phyloP scores from a whole-genome alignment of 1,140 invertebrate genomes.

The Telenomus remus region DNA sequence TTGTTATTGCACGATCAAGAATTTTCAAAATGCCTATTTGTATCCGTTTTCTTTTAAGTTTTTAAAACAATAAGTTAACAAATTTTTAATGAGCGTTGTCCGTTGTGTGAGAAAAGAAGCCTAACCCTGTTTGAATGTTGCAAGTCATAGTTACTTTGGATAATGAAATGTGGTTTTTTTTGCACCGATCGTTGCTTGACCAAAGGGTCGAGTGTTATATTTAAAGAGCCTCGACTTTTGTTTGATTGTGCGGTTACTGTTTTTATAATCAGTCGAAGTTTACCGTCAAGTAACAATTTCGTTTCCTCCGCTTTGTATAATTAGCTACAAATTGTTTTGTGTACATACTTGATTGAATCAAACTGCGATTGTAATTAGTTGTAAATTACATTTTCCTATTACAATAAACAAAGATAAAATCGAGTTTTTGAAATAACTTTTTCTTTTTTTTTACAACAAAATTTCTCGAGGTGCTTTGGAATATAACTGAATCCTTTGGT shows the following conservation, averaged over 20 bases:
- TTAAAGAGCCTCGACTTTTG: constrained; percentile 33
- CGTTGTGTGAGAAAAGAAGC: constrained; percentile 5
- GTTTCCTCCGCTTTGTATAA: neutral
- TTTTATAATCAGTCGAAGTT: neutral
- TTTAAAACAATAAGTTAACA: too few species aligned
- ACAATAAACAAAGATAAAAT: too few species aligned
- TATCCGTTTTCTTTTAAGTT: too few species aligned
- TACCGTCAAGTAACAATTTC: neutral
- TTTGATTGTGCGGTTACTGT: neutral
- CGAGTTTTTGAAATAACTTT: too few species aligned
- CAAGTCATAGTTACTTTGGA: constrained; percentile 41
- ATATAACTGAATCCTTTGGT: too few species aligned
- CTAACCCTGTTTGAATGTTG: constrained; percentile 33
- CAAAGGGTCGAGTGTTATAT: constrained; percentile 52
- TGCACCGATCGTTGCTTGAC: constrained; percentile 39
- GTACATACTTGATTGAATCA: neutral
- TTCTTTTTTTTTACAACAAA: too few species aligned
- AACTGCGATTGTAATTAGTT: neutral
- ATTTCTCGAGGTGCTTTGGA: too few species aligned
- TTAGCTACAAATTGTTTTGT: neutral
- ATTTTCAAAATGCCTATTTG: too few species aligned
- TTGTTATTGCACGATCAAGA: too few species aligned
- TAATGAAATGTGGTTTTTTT: constrained; percentile 21
- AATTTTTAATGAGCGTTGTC: neutral
- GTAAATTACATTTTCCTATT: too few species aligned